These are phyloP conservation scores for Agelastica alni DNA, from an alignment of 2,888 invertebrate species.

Conservation along the genomic window DNA sequence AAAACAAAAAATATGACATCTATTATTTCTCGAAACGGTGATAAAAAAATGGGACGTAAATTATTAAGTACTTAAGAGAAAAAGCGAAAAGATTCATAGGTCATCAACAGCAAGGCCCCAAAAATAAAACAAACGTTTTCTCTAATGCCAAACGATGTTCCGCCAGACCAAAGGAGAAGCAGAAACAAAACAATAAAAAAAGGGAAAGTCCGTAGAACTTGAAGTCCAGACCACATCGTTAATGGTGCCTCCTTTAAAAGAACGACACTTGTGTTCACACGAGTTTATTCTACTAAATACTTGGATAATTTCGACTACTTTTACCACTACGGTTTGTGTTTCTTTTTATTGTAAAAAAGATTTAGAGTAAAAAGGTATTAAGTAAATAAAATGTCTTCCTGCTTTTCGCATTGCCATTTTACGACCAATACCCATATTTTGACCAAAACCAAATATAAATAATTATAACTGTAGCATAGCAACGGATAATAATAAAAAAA, in stretches of 20 bases:
- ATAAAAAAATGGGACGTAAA: background rate
- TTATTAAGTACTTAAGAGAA: constrained; percentile 7
- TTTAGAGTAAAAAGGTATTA: no score
- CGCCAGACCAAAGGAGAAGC: background rate
- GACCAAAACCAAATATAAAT: no score
- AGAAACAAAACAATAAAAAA: constrained; percentile 2
- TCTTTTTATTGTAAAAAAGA: no score
- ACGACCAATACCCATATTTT: no score
- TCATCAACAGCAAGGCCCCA: constrained; percentile 13
- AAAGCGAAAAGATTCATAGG: constrained; percentile 17
- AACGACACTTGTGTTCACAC: constrained; percentile 26
- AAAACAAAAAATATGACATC: no score
- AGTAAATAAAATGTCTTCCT: no score
- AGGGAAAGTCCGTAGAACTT: background rate
- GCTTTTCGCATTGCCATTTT: no score
- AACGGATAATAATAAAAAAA: no score
- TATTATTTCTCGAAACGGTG: no score
- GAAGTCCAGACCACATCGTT: constrained; percentile 20
- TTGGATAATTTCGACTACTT: constrained; percentile 19
- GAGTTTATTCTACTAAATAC: constrained; percentile 18
- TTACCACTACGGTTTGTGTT: constrained; percentile 16
- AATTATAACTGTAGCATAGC: no score
- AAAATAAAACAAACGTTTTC: constrained; percentile 16
- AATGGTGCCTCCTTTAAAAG: constrained; percentile 30
- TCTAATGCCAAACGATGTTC: constrained; percentile 1